Conservation (phyloP, 2,888 invertebrate species). For the Sepiola atlantica region DNA sequence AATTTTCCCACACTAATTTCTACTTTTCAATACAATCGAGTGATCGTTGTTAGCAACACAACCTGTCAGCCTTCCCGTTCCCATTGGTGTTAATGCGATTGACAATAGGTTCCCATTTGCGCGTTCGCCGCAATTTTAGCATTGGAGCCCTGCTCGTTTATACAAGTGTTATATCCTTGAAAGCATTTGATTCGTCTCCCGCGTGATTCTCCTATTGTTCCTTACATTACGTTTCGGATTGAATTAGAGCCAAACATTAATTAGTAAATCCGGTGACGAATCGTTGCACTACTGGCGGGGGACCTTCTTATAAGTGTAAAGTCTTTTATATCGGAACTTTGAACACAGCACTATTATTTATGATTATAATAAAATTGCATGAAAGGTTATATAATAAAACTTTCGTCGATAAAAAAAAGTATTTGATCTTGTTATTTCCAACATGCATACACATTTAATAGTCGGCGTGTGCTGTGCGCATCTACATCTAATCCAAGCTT, state of each 20-base stretch:
- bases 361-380: too few species aligned
- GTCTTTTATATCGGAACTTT: too few species aligned
- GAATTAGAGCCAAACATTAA: neutral
- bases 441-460: too few species aligned
- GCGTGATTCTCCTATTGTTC: neutral
- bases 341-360: too few species aligned
- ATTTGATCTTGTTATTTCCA: too few species aligned
- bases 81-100: neutral
- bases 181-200: neutral
- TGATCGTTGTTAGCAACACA: neutral
- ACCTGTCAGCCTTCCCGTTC: neutral
- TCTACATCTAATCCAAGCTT: too few species aligned
- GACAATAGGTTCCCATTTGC: neutral
- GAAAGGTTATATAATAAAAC: too few species aligned
- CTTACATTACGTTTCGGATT: neutral
- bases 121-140: neutral
- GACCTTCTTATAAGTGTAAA: too few species aligned
- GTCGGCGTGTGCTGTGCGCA: too few species aligned
- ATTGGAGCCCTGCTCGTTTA: neutral
- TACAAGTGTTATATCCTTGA: neutral
- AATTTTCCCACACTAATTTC: constrained; percentile 32
- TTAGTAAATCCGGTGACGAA: neutral
- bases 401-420: too few species aligned
- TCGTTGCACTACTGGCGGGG: neutral
- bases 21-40: neutral